Evolutionary conservation across 2,797 vertebrate genomes (phyloP), one percentile per base, ranked within the genome.

Genomic region (Anisognathus igniventris): DNA sequence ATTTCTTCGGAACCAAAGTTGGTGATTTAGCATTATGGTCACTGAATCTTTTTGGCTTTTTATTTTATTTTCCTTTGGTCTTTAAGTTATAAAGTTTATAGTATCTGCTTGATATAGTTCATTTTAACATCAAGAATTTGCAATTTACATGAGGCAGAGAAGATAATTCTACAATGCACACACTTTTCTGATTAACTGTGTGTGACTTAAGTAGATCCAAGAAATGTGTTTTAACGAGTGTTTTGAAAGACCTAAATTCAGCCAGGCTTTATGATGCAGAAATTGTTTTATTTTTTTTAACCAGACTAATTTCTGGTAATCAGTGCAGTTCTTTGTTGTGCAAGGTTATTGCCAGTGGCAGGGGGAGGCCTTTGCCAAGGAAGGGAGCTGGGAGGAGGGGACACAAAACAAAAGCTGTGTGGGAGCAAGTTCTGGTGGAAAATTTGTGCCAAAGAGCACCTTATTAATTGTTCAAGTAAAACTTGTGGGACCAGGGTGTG

Each of bases 171-270:
- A 96, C 93, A 93, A 62, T 12, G 18, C 71, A 61, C 90, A 66
- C 77, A 45, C 58, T 89, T 53, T 97, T 96, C 91, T 96, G 94
- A 97, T 97, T 96, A 96, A 97, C 90, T 86, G 81, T 91, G 83
- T 95, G 92, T 96, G 96, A 96, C 94, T 96, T 94, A 93, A 97
- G 93, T 79, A 96, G 82, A 96, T 97, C 87, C 93, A 53, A 39
- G 62, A 94, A 97, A 96, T 66, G 73, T 86, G 77, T 94, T 95
- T 94, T 93, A 95, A 95, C 86, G 72, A 90, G 42, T 73, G 65
- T 93, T 97, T 95, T 88, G 74, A 93, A 97, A 97, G 56, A 86
- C 23, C 27, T 88, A 89, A 88, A 94, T 95, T 88, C 90, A 93
- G 71, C 78, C 91, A 76, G 30, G 61, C 67, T 90, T 95, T 95